Evolutionary conservation across 2,113 vertebrate genomes (phyloP).

Genomic region (Anseranas semipalmata): DNA sequence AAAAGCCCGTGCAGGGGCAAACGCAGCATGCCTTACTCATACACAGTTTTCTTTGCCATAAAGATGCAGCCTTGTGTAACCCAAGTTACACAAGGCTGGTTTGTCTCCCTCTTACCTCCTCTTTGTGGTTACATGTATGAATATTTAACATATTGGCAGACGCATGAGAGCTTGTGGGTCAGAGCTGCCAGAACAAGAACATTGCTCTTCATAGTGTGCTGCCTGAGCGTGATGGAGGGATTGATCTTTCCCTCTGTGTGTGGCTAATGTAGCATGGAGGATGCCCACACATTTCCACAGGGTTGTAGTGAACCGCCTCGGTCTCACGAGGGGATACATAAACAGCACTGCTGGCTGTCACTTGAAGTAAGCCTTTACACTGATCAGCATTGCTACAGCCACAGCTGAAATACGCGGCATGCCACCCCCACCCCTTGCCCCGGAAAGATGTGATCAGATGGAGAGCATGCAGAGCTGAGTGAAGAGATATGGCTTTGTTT

Average conservation of each 20-base stretch:
- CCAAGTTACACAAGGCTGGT: background rate
- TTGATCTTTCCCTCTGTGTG: background rate
- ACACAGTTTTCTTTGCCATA: background rate
- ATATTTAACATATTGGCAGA: background rate
- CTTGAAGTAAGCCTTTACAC: background rate
- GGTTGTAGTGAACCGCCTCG: background rate
- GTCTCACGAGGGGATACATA: fast-evolving
- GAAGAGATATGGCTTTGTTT: background rate
- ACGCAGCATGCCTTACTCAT: background rate
- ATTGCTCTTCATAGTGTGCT: background rate
- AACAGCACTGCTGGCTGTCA: background rate
- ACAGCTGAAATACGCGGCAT: background rate
- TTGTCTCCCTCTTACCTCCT: background rate
- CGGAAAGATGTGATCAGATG: background rate
- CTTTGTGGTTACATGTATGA: background rate
- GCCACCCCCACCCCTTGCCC: background rate
- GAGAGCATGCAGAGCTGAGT: background rate
- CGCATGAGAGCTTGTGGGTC: background rate
- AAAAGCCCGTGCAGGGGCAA: background rate
- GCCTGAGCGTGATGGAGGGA: background rate
- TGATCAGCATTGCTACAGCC: background rate
- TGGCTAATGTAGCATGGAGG: background rate
- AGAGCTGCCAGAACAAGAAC: background rate
- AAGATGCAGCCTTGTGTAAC: background rate
- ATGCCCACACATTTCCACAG: background rate